Evolutionary conservation across 2,888 invertebrate genomes (phyloP).

Genomic region (Sturmia bella): DNA sequence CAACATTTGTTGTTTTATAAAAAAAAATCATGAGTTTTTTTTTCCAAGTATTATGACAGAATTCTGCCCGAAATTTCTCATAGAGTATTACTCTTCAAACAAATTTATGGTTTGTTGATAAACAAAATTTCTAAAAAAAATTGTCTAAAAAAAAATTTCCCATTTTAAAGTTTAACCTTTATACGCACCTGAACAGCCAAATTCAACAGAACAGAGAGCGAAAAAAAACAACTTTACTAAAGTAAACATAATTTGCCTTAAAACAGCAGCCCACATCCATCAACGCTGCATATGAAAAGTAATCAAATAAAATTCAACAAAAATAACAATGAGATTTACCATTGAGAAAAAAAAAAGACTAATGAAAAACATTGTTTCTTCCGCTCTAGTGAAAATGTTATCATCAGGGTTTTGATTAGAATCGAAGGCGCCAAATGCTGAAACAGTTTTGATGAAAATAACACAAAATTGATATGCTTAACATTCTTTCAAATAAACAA

Average conservation of each 20-base stretch:
- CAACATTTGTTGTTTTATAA: too few species aligned
- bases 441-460: conserved; percentile 21
- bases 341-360: neutral
- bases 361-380: neutral
- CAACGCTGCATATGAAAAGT: conserved; percentile 47
- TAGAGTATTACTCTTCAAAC: too few species aligned
- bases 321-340: conserved; percentile 12
- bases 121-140: too few species aligned
- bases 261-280: conserved; percentile 61
- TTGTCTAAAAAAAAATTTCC: too few species aligned
- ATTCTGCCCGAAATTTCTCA: too few species aligned
- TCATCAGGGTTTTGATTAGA: neutral
- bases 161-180: too few species aligned
- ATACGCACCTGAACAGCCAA: conserved; percentile 9
- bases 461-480: conserved; percentile 21
- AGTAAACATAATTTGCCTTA: conserved; percentile 44
- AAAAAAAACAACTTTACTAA: conserved; percentile 24
- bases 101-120: too few species aligned
- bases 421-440: conserved; percentile 9
- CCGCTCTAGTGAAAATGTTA: neutral
- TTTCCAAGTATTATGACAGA: too few species aligned
- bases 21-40: too few species aligned
- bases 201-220: conserved; percentile 10
- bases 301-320: conserved; percentile 50
- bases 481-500: conserved; percentile 62